phyloP scores from a whole-genome alignment of 2,113 vertebrate genomes.

The Dendrocopos noguchii region DNA sequence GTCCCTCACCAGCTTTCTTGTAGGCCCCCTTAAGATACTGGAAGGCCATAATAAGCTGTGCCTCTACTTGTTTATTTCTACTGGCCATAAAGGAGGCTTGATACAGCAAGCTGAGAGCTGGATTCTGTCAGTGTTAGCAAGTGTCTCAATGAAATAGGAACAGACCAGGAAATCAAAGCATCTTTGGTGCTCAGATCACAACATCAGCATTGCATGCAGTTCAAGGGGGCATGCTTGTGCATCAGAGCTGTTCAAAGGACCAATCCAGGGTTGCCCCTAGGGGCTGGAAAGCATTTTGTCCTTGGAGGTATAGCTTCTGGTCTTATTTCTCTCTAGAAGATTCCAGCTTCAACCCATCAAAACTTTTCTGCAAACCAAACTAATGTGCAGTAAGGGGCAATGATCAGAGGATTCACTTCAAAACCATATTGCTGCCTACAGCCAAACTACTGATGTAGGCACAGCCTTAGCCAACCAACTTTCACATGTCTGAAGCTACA shows the following conservation, averaged over 20 bases:
- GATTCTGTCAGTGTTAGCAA: background rate
- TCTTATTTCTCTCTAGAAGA: background rate
- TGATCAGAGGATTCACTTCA: background rate
- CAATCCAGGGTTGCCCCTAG: rapidly evolving
- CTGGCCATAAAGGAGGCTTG: background rate
- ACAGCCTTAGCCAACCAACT: background rate
- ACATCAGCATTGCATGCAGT: background rate
- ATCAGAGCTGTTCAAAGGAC: background rate
- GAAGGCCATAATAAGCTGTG: background rate
- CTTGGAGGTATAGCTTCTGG: background rate
- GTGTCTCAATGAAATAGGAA: background rate
- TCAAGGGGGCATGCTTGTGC: background rate
- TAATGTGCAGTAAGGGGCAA: background rate
- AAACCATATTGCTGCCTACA: background rate
- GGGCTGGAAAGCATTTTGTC: background rate
- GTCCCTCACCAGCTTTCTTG: too few species aligned
- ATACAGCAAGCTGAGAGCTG: background rate
- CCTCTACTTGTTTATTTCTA: background rate
- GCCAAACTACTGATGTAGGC: background rate
- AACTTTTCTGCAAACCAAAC: background rate
- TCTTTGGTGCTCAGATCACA: background rate
- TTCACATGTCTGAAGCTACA: background rate
- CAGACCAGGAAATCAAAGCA: background rate
- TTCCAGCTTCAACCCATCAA: background rate
- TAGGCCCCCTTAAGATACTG: too few species aligned